A percentile compares a stretch with the other conserved stretches of the same genome.
Conservation (phyloP, 2,888 invertebrate genomes). For the Callimorpha dominula region DNA sequence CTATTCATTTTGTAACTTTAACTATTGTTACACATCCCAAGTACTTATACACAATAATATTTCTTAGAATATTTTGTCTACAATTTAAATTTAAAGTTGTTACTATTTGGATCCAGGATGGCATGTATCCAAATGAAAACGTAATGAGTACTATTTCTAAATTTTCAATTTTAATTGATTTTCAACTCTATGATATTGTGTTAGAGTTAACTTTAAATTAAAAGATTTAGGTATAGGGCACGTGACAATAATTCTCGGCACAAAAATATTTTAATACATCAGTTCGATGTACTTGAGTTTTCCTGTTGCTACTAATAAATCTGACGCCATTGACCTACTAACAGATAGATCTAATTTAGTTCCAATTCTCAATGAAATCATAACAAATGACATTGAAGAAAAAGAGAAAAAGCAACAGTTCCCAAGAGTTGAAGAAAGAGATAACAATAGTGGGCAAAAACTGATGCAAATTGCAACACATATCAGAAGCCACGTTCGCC, state of each 20-base stretch:
- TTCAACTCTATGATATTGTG: slow-evolving; percentile 30
- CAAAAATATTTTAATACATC: slow-evolving; percentile 36
- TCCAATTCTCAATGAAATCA: slow-evolving; percentile 19
- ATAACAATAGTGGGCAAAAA: background rate
- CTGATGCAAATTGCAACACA: slow-evolving; percentile 5
- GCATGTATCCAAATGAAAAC: slow-evolving; percentile 56
- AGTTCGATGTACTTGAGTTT: slow-evolving; percentile 52
- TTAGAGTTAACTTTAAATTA: slow-evolving; percentile 28
- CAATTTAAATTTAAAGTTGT: slow-evolving; percentile 41
- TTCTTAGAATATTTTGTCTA: slow-evolving; percentile 48
- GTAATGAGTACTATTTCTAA: slow-evolving; percentile 30
- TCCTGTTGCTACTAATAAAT: slow-evolving; percentile 43
- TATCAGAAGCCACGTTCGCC: slow-evolving; percentile 3
- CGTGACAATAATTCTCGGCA: slow-evolving; percentile 34
- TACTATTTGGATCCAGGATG: slow-evolving; percentile 47
- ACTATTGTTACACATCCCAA: slow-evolving; percentile 24
- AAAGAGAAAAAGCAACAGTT: background rate
- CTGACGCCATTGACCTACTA: slow-evolving; percentile 44
- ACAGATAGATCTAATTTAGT: slow-evolving; percentile 25
- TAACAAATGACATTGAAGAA: background rate
- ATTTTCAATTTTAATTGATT: slow-evolving; percentile 24
- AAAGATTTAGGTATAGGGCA: slow-evolving; percentile 6
- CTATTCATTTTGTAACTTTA: slow-evolving; percentile 48
- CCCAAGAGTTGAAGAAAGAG: background rate
- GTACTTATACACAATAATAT: slow-evolving; percentile 33